Evolutionary conservation across 2,888 invertebrate species (phyloP).

Genomic region (Lagria hirta): DNA sequence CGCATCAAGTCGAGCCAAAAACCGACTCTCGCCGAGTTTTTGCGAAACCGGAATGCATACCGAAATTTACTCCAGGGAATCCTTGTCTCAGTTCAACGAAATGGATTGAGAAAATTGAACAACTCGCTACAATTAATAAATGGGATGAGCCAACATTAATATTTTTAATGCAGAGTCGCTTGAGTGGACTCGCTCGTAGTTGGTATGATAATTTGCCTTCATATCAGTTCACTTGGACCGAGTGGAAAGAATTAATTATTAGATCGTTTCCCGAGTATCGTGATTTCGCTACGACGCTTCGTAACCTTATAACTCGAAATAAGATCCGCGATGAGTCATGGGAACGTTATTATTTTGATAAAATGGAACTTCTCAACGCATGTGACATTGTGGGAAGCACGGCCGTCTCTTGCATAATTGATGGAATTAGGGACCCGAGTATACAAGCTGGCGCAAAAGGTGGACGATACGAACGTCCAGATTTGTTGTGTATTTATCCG

Average conservation of each 20-base stretch:
- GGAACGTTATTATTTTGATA: neutral
- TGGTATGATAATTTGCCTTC: slow-evolving; percentile 31
- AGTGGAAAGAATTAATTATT: slow-evolving; percentile 27
- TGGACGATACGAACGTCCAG: slow-evolving; percentile 16
- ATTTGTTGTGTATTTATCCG: slow-evolving; percentile 15
- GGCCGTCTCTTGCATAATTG: slow-evolving; percentile 28
- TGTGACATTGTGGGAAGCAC: slow-evolving; percentile 21
- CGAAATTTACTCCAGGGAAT: no score
- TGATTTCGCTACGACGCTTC: no score
- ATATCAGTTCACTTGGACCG: slow-evolving; percentile 28
- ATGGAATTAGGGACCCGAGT: slow-evolving; percentile 18
- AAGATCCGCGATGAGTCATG: no score
- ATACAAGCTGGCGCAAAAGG: slow-evolving; percentile 21
- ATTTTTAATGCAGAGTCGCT: slow-evolving; percentile 29
- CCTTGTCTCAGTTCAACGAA: no score
- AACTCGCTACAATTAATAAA: slow-evolving; percentile 26
- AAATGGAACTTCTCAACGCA: neutral
- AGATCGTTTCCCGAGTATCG: no score
- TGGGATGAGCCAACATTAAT: slow-evolving; percentile 30
- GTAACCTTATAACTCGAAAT: no score
- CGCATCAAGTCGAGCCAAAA: no score
- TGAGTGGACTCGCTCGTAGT: slow-evolving; percentile 29
- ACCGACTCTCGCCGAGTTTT: no score
- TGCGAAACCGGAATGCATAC: no score
- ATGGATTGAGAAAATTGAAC: slow-evolving; percentile 33